These are phyloP conservation scores for Oreonectes daqikongensis DNA, from an alignment of 2,797 vertebrate species.

Conservation along the genomic window DNA sequence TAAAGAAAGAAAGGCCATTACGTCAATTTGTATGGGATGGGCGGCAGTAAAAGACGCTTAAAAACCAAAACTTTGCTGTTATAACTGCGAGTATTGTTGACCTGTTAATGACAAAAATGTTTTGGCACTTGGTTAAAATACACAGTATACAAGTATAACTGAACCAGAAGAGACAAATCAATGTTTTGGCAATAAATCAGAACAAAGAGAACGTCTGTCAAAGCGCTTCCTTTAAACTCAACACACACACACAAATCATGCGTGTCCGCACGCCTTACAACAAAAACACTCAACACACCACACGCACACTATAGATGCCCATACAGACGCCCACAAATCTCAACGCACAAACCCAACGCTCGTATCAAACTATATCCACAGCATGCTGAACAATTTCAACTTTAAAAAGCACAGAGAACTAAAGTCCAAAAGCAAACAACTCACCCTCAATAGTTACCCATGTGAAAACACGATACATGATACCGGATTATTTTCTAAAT, in stretches of 20 bases:
- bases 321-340: conserved; percentile 5
- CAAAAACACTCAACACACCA: conserved; percentile 29
- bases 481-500: not conserved
- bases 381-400: too few relatives aligned
- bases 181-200: conserved; percentile 7
- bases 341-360: not conserved
- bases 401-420: not conserved
- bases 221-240: conserved; percentile 25
- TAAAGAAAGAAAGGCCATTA: not conserved
- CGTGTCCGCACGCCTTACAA: conserved; percentile 10
- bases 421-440: not conserved
- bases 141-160: too few relatives aligned
- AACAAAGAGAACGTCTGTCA: conserved; percentile 27
- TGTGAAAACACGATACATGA: not conserved
- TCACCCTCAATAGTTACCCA: conserved; percentile 3
- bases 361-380: too few relatives aligned
- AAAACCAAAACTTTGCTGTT: too few relatives aligned
- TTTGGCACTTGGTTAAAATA: not conserved
- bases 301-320: not conserved
- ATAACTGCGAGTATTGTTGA: too few relatives aligned
- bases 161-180: conserved; percentile 11
- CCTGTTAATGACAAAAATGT: not conserved
- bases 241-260: conserved; percentile 5
- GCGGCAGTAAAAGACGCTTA: too few relatives aligned
- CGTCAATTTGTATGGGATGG: too few relatives aligned